phyloP scores from a whole-genome alignment of 2,888 invertebrate species.

The Odiellus spinosus region DNA sequence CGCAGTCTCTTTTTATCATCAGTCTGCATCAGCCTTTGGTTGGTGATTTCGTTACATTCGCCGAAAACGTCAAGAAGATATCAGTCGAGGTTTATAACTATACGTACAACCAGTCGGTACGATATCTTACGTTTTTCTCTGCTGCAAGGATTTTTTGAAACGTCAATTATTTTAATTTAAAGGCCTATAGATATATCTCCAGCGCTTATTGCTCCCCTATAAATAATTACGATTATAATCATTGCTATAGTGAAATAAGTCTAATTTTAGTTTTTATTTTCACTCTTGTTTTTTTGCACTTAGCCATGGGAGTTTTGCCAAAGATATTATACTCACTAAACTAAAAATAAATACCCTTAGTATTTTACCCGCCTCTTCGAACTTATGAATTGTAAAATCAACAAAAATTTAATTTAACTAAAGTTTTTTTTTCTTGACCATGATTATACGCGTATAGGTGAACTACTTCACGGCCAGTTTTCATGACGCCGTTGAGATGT shows the following conservation, averaged over 20 bases:
- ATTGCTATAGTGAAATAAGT: too few relatives aligned
- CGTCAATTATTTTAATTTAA: too few relatives aligned
- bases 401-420: not conserved
- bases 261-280: too few relatives aligned
- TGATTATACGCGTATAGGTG: conserved; percentile 10
- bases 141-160: too few relatives aligned
- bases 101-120: conserved; percentile 13
- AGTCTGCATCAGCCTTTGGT: conserved; percentile 19
- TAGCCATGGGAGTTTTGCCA: not conserved
- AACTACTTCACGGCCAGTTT: conserved; percentile 21
- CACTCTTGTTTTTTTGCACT: too few relatives aligned
- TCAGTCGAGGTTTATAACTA: conserved; percentile 16
- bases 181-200: too few relatives aligned
- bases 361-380: not conserved
- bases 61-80: conserved; percentile 16
- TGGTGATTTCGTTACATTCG: conserved; percentile 16
- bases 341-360: not conserved
- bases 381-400: not conserved
- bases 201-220: too few relatives aligned
- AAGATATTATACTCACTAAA: not conserved
- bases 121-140: too few relatives aligned
- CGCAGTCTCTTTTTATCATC: conserved; percentile 18
- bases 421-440: not conserved
- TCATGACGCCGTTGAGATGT: conserved; percentile 19
- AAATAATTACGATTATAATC: too few relatives aligned